Conservation (phyloP, 2,113 vertebrate species). For the Seriola quinqueradiata region DNA sequence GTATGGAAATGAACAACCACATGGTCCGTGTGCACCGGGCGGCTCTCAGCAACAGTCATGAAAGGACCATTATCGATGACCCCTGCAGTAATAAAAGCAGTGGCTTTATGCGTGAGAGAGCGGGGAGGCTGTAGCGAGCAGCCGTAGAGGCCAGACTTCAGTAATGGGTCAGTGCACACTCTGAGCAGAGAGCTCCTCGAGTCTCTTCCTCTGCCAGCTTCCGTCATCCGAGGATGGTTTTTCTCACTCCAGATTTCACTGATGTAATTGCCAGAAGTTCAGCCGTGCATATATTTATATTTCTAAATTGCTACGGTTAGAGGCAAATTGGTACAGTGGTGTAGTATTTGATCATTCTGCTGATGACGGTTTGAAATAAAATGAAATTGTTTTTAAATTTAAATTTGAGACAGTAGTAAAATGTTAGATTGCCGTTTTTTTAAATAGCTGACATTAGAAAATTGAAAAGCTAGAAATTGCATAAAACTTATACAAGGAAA, state of each 20-base stretch:
- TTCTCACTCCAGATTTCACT: slow-evolving; percentile 34
- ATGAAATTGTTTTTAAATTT: not conserved
- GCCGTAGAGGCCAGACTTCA: slow-evolving; percentile 66
- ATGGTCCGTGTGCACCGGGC: slow-evolving; percentile 23
- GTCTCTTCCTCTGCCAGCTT: slow-evolving; percentile 43
- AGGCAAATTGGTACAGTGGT: slow-evolving; percentile 10
- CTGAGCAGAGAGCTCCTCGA: slow-evolving; percentile 66
- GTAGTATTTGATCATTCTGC: slow-evolving; percentile 6
- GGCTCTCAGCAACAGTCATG: slow-evolving; percentile 47
- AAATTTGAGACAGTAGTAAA: not conserved
- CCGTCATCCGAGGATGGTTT: slow-evolving; percentile 31
- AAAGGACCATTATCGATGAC: slow-evolving; percentile 70
- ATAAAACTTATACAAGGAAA: no score
- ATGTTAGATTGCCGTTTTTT: not conserved
- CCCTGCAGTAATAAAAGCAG: slow-evolving; percentile 66
- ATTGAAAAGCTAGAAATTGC: no score
- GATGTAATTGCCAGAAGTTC: slow-evolving; percentile 63
- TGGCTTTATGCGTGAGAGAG: slow-evolving; percentile 55
- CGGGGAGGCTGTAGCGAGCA: slow-evolving; percentile 50
- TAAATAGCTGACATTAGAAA: no score
- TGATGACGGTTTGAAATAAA: not conserved
- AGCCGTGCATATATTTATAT: slow-evolving; percentile 52
- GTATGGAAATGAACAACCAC: slow-evolving; percentile 39
- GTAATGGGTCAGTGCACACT: slow-evolving; percentile 75
- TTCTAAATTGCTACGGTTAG: slow-evolving; percentile 16